Conservation (phyloP, 2,113 vertebrate species). For the Hemibagrus wyckioides region DNA sequence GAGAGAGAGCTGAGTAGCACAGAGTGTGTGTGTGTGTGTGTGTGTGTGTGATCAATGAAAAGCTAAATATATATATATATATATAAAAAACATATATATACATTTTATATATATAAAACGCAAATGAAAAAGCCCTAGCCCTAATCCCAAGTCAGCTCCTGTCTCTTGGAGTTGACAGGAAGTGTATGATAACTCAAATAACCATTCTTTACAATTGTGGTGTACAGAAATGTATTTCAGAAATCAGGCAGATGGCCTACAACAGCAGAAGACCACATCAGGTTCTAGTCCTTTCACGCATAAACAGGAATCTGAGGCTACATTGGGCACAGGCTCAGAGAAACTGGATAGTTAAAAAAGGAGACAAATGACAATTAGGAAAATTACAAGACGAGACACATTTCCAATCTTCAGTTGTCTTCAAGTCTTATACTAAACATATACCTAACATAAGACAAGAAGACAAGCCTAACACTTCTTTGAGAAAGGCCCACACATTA, state of each 20-base stretch:
- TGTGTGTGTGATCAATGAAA: too few relatives aligned
- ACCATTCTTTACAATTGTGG: background rate
- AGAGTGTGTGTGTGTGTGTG: too few relatives aligned
- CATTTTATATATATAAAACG: too few relatives aligned
- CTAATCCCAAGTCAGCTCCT: background rate
- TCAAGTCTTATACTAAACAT: background rate
- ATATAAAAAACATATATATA: too few relatives aligned
- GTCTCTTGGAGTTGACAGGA: background rate
- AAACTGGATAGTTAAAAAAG: background rate
- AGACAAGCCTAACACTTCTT: background rate
- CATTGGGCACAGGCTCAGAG: background rate
- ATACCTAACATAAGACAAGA: background rate
- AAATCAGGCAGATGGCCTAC: background rate
- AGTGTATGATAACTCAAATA: background rate
- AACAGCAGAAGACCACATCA: background rate
- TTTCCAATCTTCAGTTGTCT: background rate
- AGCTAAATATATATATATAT: too few relatives aligned
- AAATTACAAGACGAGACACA: background rate
- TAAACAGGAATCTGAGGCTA: background rate
- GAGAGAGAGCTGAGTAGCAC: too few relatives aligned
- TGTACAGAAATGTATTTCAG: background rate
- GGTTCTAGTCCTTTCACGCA: background rate
- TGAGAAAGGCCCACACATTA: slow-evolving; percentile 13
- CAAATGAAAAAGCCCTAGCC: too few relatives aligned
- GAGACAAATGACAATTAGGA: background rate